A percentile compares a stretch with the other conserved stretches of the same genome.
Evolutionary conservation across 2,888 invertebrate genomes (phyloP).

Genomic region (Epirrita christyi): DNA sequence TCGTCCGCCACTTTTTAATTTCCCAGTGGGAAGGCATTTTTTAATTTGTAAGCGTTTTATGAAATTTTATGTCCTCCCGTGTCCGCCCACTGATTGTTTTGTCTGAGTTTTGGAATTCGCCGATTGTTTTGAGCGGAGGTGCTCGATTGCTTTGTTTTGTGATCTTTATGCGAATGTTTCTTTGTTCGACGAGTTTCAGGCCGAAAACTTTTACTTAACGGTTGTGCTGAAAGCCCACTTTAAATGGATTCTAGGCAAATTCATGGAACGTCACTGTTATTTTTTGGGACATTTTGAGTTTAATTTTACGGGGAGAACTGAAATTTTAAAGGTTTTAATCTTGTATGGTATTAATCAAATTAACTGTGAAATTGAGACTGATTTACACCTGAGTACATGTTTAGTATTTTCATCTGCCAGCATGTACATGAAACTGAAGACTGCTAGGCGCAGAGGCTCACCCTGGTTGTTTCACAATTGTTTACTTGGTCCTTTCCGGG

Average conservation of each 20-base stretch:
- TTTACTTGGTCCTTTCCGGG: too few species aligned
- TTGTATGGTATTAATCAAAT: slow-evolving; percentile 27
- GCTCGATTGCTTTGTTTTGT: slow-evolving; percentile 42
- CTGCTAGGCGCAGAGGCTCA: too few species aligned
- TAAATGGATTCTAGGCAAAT: slow-evolving; percentile 35
- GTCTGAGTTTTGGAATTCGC: slow-evolving; percentile 54
- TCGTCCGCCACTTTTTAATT: slow-evolving; percentile 73
- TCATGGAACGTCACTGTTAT: slow-evolving; percentile 38
- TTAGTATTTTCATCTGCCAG: neutral
- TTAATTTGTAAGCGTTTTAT: slow-evolving; percentile 76
- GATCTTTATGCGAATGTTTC: slow-evolving; percentile 39
- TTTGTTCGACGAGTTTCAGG: slow-evolving; percentile 32
- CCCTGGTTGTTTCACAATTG: too few species aligned
- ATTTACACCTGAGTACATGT: slow-evolving; percentile 5
- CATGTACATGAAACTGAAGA: too few species aligned
- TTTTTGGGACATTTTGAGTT: slow-evolving; percentile 26
- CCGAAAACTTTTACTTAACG: slow-evolving; percentile 36
- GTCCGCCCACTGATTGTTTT: slow-evolving; percentile 64
- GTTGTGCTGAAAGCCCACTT: slow-evolving; percentile 31
- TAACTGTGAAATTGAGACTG: slow-evolving; percentile 21
- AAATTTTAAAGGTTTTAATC: slow-evolving; percentile 24
- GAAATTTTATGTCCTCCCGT: slow-evolving; percentile 69
- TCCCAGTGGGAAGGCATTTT: slow-evolving; percentile 73
- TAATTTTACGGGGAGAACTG: slow-evolving; percentile 27
- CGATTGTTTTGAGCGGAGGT: slow-evolving; percentile 59